Evolutionary conservation across 1,140 invertebrate species (phyloP), one percentile per base, ranked within the genome.

Genomic region (Dendroctonus ponderosae): DNA sequence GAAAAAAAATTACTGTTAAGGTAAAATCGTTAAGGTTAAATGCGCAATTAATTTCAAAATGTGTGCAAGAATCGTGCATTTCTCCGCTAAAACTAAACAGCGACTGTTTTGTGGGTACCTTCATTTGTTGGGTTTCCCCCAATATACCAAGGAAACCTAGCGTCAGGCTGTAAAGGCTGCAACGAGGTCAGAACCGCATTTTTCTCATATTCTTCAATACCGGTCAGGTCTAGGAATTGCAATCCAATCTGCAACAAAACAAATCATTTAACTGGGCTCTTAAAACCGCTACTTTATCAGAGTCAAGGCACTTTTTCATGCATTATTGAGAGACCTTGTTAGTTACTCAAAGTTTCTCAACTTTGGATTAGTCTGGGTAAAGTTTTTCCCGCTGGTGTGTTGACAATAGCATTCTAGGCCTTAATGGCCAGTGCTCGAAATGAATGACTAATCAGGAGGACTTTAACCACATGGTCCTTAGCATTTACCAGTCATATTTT

Each of bases 161-260:
- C 66, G 58, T 65, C 70, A 42, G 68, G 38, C 64, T 74, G 64
- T 41, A 41, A 50, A 15, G 70, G 59, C 50, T 72, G 70, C 42
- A 78, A 56, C 11, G 71, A 74, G 39, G 64, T 59, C 26, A 74
- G 50, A 50, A 78, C 70, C 48, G 61, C 67, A 9, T 70, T 62
- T 58, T 66, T 70, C 67, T 78, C 77, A 12, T 62, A 57, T 37
- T 77, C 75, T 7, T 77, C 75, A 2, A 78, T 71, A 42, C 68
- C 77, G 52, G 54, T 77, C 15, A 78, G 69, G 70, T 78, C 77
- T 52, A 78, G 61, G 60, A 78, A 78, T 26, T 71, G 58, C 43
- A 75, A 66, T 54, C 44, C 49, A 26, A 66, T 6, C 72, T 72
- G 56, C 43, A 40, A 54, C 39, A 40, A n/a, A n/a, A 56, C 7